Evolutionary conservation across 2,113 vertebrate species (phyloP).

Genomic region (Pagrus major): DNA sequence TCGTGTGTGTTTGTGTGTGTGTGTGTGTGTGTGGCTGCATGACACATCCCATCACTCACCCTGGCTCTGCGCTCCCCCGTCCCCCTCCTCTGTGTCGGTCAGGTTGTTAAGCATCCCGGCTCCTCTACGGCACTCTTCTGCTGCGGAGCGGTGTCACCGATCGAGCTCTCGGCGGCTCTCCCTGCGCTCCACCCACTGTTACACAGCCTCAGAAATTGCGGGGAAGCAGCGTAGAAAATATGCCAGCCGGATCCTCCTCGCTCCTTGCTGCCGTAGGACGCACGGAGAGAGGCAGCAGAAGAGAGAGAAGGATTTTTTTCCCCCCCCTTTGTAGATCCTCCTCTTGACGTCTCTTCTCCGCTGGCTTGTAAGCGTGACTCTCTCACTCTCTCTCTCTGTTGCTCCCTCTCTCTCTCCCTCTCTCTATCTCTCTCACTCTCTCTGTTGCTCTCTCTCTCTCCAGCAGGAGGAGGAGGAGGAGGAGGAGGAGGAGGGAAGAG

Average conservation of each 20-base stretch:
- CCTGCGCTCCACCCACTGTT: constrained; percentile 70
- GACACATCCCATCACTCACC: constrained; percentile 90
- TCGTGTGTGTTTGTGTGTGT: constrained; percentile 3
- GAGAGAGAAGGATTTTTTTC: constrained; percentile 72
- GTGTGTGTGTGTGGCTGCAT: constrained; percentile 42
- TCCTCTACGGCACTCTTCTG: constrained; percentile 61
- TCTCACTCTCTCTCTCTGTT: constrained; percentile 67
- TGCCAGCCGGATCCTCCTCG: constrained; percentile 72
- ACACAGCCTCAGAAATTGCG: constrained; percentile 67
- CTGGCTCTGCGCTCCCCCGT: constrained; percentile 92
- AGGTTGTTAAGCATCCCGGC: constrained; percentile 97
- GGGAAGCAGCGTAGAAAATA: constrained; percentile 73
- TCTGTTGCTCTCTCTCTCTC: constrained; percentile 60
- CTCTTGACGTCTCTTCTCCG: constrained; percentile 82
- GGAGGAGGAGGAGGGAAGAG: constrained; percentile 86
- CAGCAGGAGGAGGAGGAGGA: constrained; percentile 81
- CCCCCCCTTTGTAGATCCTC: constrained; percentile 76
- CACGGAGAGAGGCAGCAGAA: constrained; percentile 71
- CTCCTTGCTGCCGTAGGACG: constrained; percentile 76
- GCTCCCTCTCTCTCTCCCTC: constrained; percentile 57
- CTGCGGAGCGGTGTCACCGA: constrained; percentile 75
- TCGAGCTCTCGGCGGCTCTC: constrained; percentile 68
- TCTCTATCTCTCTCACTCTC: constrained; percentile 56
- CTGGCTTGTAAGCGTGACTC: constrained; percentile 82
- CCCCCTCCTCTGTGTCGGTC: constrained; percentile 95